Evolutionary conservation across 2,113 vertebrate genomes (phyloP).

Genomic region (Entomyzon cyanotis): DNA sequence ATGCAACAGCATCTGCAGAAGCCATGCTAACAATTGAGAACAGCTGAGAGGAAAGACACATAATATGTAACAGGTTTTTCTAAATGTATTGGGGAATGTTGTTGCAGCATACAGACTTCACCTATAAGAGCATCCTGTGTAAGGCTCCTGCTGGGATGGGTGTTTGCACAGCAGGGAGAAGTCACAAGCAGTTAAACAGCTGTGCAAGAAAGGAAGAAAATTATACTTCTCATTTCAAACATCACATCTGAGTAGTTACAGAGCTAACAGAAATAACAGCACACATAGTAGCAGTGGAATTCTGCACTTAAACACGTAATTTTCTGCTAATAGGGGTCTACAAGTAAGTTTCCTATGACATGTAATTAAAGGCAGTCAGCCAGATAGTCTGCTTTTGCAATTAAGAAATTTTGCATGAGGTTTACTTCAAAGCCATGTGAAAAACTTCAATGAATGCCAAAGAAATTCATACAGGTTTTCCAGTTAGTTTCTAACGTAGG

Average conservation of each 20-base stretch:
- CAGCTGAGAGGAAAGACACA: not conserved
- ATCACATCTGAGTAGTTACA: not conserved
- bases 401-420: not conserved
- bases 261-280: not conserved
- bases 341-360: not conserved
- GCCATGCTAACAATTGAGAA: not conserved
- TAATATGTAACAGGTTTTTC: not conserved
- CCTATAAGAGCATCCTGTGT: not conserved
- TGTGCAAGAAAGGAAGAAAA: not conserved
- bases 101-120: not conserved
- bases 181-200: not conserved
- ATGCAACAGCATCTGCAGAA: not conserved
- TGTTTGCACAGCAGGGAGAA: not conserved
- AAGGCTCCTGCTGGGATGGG: not conserved
- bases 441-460: not conserved
- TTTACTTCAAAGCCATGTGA: not conserved
- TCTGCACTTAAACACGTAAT: not conserved
- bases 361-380: not conserved
- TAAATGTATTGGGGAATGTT: not conserved
- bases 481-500: not conserved
- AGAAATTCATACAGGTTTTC: not conserved
- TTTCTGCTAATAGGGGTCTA: not conserved
- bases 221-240: not conserved
- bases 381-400: not conserved
- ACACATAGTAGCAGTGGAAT: not conserved